Evolutionary conservation across 2,797 vertebrate species (phyloP).

Genomic region (Channa striata): DNA sequence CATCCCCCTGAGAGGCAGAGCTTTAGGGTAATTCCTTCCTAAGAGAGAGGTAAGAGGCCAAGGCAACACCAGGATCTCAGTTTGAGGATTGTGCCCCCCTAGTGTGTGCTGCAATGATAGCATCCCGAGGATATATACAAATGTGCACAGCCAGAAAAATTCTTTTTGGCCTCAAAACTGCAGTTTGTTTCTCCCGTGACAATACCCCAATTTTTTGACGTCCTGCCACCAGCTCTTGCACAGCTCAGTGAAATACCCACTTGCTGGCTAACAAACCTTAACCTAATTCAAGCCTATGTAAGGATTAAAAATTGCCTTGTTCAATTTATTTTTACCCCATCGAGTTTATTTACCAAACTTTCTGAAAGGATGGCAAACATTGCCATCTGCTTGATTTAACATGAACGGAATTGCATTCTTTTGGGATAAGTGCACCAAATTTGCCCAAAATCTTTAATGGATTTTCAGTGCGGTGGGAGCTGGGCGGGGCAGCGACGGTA

Average conservation of each 20-base stretch:
- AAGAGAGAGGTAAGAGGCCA: conserved; percentile 73
- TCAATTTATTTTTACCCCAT: conserved; percentile 30
- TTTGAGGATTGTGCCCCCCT: conserved; percentile 51
- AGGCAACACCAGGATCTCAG: conserved; percentile 36
- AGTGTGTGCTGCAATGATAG: conserved; percentile 68
- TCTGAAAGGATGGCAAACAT: conserved; percentile 67
- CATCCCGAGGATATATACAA: conserved; percentile 69
- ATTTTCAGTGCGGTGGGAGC: conserved; percentile 42
- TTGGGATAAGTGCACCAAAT: conserved; percentile 63
- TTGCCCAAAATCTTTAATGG: conserved; percentile 57
- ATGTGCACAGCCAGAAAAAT: conserved; percentile 70
- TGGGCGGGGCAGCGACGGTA: conserved; percentile 52
- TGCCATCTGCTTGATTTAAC: conserved; percentile 70
- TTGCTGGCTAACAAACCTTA: conserved; percentile 40
- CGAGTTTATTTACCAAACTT: conserved; percentile 63
- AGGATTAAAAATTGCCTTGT: conserved; percentile 29
- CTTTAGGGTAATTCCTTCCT: conserved; percentile 67
- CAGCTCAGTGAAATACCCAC: conserved; percentile 41
- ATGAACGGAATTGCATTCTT: conserved; percentile 64
- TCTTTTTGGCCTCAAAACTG: conserved; percentile 72
- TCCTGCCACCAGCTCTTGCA: conserved; percentile 36
- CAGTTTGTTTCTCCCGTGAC: conserved; percentile 74
- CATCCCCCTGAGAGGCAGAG: conserved; percentile 63
- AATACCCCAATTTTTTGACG: conserved; percentile 42
- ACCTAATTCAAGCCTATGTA: conserved; percentile 28